Evolutionary conservation across 1,140 invertebrate species (phyloP), one percentile per base, ranked within the genome.

Genomic region (Wasmannia auropunctata): DNA sequence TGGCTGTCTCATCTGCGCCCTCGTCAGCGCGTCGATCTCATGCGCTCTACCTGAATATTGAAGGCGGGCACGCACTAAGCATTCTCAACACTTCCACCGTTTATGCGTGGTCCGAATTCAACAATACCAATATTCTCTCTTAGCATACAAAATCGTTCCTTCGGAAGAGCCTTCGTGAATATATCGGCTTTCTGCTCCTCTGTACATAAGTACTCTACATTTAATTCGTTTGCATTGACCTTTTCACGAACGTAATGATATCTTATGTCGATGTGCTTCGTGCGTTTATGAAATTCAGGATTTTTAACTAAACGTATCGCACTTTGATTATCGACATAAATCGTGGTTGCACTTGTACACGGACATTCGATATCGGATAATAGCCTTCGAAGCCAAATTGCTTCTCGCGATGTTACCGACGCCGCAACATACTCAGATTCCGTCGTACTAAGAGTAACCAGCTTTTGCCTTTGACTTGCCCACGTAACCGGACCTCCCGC

Each of bases 391-490:
- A 95, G 70, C 92, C 93, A 95, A n/a, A 95, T 79, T 0, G 88
- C 54, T 88, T 95, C 94, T 88, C 91, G 93, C 19, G 93, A 87
- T 58, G 86, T 93, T 56, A 93, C 91, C 40, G 89, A 92, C n/a
- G 93, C 92, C n/a, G 95, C 94, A 2, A 95, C 88, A 62, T 95
- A 93, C 79, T 96, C 95, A 2, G 95, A 93, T 88, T 96, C 95
- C 3, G 92, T 94, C 0, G 54, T 86, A 25, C 74, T 79, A 0
- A 79, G 19, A 14, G 84, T 34, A 1, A 86, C 84, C 0, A 28
- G 0, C 3, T 56, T 51, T 37, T 86, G 74, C 0, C 74, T 7
- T 10, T 79, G 51, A 19, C 31, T 22, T 2, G 19, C 19, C 75
- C 84, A 86, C 11, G 84, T 31, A 0, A 86, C 16, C 14, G 54